phyloP scores from a whole-genome alignment of 2,888 invertebrate genomes.

The Caenorhabditis uteleia region DNA sequence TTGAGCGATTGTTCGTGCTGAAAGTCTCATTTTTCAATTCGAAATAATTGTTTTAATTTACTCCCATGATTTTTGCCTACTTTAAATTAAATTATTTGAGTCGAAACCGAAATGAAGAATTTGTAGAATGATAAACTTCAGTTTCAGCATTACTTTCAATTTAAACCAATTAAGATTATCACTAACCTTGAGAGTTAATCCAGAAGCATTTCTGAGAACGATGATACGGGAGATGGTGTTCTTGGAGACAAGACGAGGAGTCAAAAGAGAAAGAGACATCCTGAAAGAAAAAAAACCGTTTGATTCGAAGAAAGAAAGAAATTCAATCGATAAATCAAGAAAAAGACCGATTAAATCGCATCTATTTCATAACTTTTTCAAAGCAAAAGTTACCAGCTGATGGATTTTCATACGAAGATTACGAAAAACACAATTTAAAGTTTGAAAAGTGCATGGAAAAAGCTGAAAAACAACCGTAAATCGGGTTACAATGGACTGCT shows the following conservation, averaged over 20 bases:
- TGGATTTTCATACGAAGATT: not conserved
- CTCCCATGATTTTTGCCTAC: too few species aligned
- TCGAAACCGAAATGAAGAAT: not conserved
- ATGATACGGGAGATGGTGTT: conserved; percentile 43
- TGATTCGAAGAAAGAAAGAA: not conserved
- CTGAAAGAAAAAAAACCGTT: conserved; percentile 14
- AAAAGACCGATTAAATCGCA: too few species aligned
- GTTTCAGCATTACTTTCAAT: too few species aligned
- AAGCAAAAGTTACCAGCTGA: not conserved
- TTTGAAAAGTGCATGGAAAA: conserved; percentile 1
- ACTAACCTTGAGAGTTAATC: conserved; percentile 24
- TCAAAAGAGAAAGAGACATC: conserved; percentile 60
- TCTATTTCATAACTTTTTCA: not conserved
- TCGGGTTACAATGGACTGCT: conserved; percentile 28
- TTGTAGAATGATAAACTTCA: too few species aligned
- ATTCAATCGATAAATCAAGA: not conserved
- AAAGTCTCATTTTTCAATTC: conserved; percentile 6
- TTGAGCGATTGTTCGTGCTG: conserved; percentile 40
- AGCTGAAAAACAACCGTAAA: conserved; percentile 1
- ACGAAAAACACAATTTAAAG: not conserved
- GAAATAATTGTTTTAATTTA: too few species aligned
- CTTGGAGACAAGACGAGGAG: conserved; percentile 55
- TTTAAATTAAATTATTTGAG: too few species aligned
- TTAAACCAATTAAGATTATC: conserved; percentile 1
- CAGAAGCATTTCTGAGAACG: conserved; percentile 42